phyloP scores from a whole-genome alignment of 2,797 vertebrate genomes.

The Sebastolobus altivelis region DNA sequence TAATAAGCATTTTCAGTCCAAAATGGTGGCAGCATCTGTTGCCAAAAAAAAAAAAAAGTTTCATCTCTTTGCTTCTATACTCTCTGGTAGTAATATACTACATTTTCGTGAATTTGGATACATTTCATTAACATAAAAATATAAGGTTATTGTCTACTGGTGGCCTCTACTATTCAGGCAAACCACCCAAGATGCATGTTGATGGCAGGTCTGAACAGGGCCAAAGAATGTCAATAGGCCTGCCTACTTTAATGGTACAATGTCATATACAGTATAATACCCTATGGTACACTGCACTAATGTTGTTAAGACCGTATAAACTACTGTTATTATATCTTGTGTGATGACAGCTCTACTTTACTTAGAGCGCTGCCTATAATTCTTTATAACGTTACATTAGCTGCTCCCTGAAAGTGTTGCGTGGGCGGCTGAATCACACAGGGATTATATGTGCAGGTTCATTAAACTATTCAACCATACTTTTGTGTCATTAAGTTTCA shows the following conservation, averaged over 20 bases:
- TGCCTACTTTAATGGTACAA: constrained; percentile 18
- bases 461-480: constrained; percentile 70
- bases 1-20: too few relatives aligned
- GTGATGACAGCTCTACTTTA: constrained; percentile 39
- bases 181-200: too few relatives aligned
- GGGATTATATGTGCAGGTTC: constrained; percentile 63
- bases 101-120: too few relatives aligned
- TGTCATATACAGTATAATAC: constrained; percentile 17
- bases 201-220: too few relatives aligned
- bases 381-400: constrained; percentile 63
- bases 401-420: constrained; percentile 33
- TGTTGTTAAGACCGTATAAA: constrained; percentile 35
- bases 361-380: constrained; percentile 39
- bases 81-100: too few relatives aligned
- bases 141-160: too few relatives aligned
- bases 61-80: too few relatives aligned
- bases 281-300: constrained; percentile 9
- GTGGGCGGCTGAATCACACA: constrained; percentile 62
- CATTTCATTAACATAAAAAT: too few relatives aligned
- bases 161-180: too few relatives aligned
- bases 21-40: too few relatives aligned
- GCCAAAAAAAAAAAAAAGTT: too few relatives aligned
- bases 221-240: constrained; percentile 6
- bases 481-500: constrained; percentile 60
- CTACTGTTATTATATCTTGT: constrained; percentile 38